These are phyloP conservation scores for Tethya wilhelma DNA, from an alignment of 37 sponge, comb jelly and placozoan species.

Conservation along the genomic window DNA sequence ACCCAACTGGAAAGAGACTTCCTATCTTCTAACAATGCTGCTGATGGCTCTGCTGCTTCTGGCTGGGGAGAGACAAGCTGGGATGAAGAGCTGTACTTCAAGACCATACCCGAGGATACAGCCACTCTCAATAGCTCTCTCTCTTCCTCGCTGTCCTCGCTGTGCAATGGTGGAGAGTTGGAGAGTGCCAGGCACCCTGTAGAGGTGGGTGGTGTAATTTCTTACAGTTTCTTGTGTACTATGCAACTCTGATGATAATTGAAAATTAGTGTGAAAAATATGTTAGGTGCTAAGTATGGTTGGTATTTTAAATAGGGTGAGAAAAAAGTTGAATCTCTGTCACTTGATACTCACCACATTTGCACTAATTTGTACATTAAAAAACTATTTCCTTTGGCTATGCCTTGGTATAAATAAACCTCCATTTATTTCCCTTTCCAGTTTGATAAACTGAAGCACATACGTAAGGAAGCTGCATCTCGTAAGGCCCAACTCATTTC, in stretches of 20 bases:
- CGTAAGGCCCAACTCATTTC: slow-evolving; percentile 60
- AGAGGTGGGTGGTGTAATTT: background rate
- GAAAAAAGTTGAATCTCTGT: background rate
- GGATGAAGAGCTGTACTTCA: slow-evolving; percentile 62
- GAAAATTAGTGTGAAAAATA: no score
- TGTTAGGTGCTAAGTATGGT: background rate
- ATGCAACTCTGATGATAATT: background rate
- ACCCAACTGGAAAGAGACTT: slow-evolving; percentile 55
- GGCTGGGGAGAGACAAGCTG: slow-evolving; percentile 24
- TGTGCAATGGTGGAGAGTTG: slow-evolving; percentile 2
- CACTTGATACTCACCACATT: background rate
- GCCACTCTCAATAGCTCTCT: slow-evolving; percentile 33
- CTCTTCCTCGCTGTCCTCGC: slow-evolving; percentile 55
- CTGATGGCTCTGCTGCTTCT: background rate
- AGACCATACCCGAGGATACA: slow-evolving; percentile 51
- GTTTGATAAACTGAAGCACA: slow-evolving; percentile 52
- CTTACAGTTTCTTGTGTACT: background rate
- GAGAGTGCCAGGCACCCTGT: slow-evolving; percentile 7
- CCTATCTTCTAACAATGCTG: slow-evolving; percentile 10
- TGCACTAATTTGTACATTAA: background rate
- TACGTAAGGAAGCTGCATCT: slow-evolving; percentile 48
- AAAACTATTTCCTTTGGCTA: background rate
- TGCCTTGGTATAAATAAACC: background rate
- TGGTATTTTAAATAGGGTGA: background rate
- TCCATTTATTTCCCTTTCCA: no score